These are phyloP conservation scores for Papilio xuthus DNA, from an alignment of 1,140 invertebrate genomes.

Conservation along the genomic window DNA sequence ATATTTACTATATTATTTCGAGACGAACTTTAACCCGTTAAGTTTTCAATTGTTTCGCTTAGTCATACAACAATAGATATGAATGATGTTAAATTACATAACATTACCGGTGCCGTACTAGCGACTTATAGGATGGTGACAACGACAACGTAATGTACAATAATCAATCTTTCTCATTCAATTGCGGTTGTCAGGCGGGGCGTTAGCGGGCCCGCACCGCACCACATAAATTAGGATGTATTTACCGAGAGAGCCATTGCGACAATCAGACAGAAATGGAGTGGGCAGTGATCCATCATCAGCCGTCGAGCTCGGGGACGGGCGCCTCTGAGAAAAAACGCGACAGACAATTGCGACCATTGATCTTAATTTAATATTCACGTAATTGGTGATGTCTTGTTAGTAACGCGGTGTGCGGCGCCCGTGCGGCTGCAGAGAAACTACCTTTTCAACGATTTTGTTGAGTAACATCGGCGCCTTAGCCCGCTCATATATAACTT, in stretches of 20 bases:
- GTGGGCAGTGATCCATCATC: slow-evolving; percentile 38
- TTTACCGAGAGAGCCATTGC: slow-evolving; percentile 35
- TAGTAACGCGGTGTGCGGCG: background rate
- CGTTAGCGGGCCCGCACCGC: background rate
- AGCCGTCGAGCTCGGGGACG: slow-evolving; percentile 3
- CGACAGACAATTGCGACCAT: slow-evolving; percentile 37
- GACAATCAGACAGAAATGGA: slow-evolving; percentile 23
- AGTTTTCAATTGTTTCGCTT: background rate
- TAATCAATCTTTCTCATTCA: slow-evolving; percentile 36
- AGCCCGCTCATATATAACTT: too few relatives aligned
- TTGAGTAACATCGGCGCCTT: too few relatives aligned
- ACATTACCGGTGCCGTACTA: background rate
- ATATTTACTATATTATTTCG: background rate
- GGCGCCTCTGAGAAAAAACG: slow-evolving; percentile 7
- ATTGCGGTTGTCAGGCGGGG: slow-evolving; percentile 27
- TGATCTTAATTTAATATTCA: slow-evolving; percentile 44
- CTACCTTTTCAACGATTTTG: background rate
- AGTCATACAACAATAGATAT: background rate
- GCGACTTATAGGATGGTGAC: background rate
- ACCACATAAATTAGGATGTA: slow-evolving; percentile 40
- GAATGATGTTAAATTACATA: background rate
- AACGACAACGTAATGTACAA: slow-evolving; percentile 21
- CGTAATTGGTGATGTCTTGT: slow-evolving; percentile 19
- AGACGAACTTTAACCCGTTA: background rate
- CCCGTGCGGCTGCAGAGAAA: background rate